Evolutionary conservation across 2,888 invertebrate genomes (phyloP).

Genomic region (Coremacera marginata): DNA sequence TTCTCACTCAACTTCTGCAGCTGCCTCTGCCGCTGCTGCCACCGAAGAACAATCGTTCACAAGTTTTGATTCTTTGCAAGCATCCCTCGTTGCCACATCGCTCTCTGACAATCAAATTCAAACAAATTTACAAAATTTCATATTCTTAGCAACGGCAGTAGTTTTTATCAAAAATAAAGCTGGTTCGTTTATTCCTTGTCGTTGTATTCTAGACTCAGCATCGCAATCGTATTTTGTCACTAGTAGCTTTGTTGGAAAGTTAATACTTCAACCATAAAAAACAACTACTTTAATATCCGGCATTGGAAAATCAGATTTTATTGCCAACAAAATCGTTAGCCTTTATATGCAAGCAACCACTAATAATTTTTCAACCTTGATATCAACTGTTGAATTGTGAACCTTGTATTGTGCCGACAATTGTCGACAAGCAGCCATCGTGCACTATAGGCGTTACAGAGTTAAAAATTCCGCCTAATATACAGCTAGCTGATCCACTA

Average conservation of each 20-base stretch:
- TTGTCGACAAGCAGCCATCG: background rate
- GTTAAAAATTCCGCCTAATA: background rate
- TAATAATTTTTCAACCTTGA: background rate
- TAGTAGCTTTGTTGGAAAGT: background rate
- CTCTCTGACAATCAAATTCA: too few relatives aligned
- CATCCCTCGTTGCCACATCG: background rate
- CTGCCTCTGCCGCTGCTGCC: background rate
- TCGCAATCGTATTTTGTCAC: constrained; percentile 35
- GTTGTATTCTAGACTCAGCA: constrained; percentile 38
- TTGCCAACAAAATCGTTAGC: background rate
- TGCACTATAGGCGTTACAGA: background rate
- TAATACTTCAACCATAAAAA: too few relatives aligned
- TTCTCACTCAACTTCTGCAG: background rate
- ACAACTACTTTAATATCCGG: too few relatives aligned
- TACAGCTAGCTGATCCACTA: background rate
- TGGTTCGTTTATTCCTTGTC: constrained; percentile 38
- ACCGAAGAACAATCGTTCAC: too few relatives aligned
- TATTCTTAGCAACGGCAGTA: constrained; percentile 36
- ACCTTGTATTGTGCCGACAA: background rate
- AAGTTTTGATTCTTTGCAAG: background rate
- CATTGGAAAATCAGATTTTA: background rate
- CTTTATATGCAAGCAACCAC: background rate
- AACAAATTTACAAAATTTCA: background rate
- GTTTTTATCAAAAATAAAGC: constrained; percentile 42
- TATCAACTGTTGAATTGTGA: too few relatives aligned